Base-by-base conservation (phyloP, 2,797 vertebrate genomes). In the Lemur catta region DNA sequence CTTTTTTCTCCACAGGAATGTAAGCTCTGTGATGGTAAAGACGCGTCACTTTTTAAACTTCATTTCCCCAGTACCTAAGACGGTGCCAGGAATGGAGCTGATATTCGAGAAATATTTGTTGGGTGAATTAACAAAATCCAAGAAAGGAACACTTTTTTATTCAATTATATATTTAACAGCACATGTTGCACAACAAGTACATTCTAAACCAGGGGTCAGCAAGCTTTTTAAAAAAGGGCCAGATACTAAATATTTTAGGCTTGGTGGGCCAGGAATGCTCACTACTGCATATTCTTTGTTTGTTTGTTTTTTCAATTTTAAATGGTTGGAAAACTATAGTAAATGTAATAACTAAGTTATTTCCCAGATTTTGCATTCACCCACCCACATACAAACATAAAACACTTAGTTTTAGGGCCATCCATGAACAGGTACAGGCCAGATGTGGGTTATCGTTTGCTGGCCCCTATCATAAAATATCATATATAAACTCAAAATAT, bases 281-380 rank as follows among this genome's bases (percentile, higher is more conserved):
- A 88, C 80, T 50, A 48, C 0, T 38, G 18, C 7, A 20, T 67
- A 4, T 12, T 71, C 72, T n/a, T 33, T 69, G 4, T 65, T 84
- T 92, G 84, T 84, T 92, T 35, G 26, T 43, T 72, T 67, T 74
- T 93, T 52, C 38, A 61, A 43, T 18, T 26, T 89, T 81, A 85
- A 93, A 22, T 67, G n/a, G 7, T 30, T 69, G 50, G 24, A 22
- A 79, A 78, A 91, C 84, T 71, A 28, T 22, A 88, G 11, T 84
- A 80, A 88, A 12, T 28, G 6, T 84, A 89, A 94, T 17, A n/a
- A 95, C 95, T 88, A 65, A 96, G 41, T 87, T 7, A 59, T 89
- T 95, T 93, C 71, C 80, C 75, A 55, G 82, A 89, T 63, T 95
- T 88, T 48, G 22, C 92, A 61, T 89, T 78, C 79, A 38, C 61